Evolutionary conservation across 2,113 vertebrate species (phyloP), one percentile per base, ranked within the genome.

Genomic region (Benthochromis sp.): DNA sequence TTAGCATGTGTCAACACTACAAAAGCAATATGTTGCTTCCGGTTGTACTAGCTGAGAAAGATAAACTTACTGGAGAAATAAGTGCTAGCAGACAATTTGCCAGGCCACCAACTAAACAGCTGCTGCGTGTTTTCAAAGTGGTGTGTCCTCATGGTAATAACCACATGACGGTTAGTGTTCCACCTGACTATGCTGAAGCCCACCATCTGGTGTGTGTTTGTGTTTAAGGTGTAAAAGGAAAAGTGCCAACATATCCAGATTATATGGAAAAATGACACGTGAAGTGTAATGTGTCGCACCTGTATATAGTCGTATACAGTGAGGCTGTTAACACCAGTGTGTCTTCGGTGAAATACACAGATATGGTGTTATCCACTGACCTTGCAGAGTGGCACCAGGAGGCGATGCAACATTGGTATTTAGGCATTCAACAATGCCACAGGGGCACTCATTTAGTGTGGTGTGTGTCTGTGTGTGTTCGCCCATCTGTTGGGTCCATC

Each of bases 401-500:
- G 87, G 83, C 57, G 1, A 81, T 84, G 86, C 81, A 78, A 38
- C 81, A 81, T 24, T 84, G 84, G 84, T 90, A 88, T 93, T 92
- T 94, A 91, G 90, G 80, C 52, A 69, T 76, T 78, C 82, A 84
- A 82, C 83, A 27, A 71, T 89, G 91, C 91, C 86, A 90, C 76
- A 29, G 88, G 90, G 86, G 57, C 76, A 86, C 79, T 89, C 84
- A 83, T 93, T 88, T 89, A 53, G 71, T 73, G 47, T 80, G 82
- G 52, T 81, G 83, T 82, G 57, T 80, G 54, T 76, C 10, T 79
- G 76, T 73, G 83, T 84, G 76, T 83, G 80, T 52, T 89, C 85
- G 78, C 83, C 88, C 88, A 92, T 90, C 88, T 93, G 92, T 59
- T 93, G 86, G 66, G 66, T 83, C 69, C 66, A 81, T 85, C 84